Evolutionary conservation across 2,888 invertebrate genomes (phyloP), one percentile per base, ranked within the genome.

Genomic region (Melinopterus prodromus): DNA sequence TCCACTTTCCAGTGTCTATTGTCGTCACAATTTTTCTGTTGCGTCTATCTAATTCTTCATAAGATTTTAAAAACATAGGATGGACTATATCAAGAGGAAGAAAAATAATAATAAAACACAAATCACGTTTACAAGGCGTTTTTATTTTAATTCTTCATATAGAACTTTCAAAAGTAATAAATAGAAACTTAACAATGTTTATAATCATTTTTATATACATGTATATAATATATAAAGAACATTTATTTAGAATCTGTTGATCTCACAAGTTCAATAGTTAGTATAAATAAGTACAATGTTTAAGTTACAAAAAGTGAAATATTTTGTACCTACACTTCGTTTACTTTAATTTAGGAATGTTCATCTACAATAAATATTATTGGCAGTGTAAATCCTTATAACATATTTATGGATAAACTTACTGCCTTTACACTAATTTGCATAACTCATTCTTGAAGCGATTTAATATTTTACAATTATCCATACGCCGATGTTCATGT

Each of bases 141-240:
- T 53, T 53, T 53, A 53, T 53, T 53, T 53, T 53, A 53, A 53
- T 53, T 53, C 53, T 53, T 53, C 53, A 53, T 53, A 53, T 7
- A 53, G 53, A 53, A 53, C 53, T 53, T 53, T 53, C 53, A 53
- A 53, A 53, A 53, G 53, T 53, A 53, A 53, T 53, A 53, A 53
- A 53, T 53, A 53, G 12, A 53, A 53, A 53, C 53, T 53, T 53
- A 53, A 53, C 53, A 53, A 53, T 53, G 2, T 53, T 53, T 53
- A 53, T 9, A 53, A 7, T 53, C 12, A 53, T 53, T 12, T 7
- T 53, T 53, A 53, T 53, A 53, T 53, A 53, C 53, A 53, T 12
- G 53, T 53, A 53, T 53, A 53, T 53, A 53, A 53, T 53, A 53
- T 53, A 53, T 53, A 53, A 12, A 53, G 53, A 53, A 53, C 53